phyloP scores from a whole-genome alignment of 1,140 invertebrate species.

The Caenorhabditis remanei region DNA sequence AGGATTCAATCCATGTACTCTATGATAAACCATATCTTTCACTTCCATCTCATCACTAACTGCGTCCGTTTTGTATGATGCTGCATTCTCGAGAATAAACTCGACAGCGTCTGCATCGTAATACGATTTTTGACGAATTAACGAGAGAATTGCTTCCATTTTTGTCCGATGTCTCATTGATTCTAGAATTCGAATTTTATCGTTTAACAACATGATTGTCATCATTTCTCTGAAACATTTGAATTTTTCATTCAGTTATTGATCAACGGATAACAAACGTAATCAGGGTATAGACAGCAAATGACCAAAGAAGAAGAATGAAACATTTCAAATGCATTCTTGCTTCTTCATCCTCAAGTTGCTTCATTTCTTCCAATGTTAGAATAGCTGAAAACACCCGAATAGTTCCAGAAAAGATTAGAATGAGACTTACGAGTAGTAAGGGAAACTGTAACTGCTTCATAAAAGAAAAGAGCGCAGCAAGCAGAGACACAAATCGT shows the following conservation, averaged over 20 bases:
- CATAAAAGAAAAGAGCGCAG: background rate
- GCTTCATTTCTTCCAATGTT: conserved; percentile 29
- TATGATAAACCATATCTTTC: conserved; percentile 14
- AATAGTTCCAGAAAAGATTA: too few species aligned
- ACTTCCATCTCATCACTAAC: conserved; percentile 14
- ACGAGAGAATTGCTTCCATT: conserved; percentile 24
- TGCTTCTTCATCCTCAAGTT: conserved; percentile 41
- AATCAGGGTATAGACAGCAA: conserved; percentile 5
- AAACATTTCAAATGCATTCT: conserved; percentile 22
- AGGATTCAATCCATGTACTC: conserved; percentile 44
- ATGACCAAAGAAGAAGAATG: conserved; percentile 39
- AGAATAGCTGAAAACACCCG: background rate
- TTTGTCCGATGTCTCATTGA: conserved; percentile 40
- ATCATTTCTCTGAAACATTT: conserved; percentile 34
- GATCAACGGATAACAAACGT: background rate
- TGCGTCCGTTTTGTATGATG: background rate
- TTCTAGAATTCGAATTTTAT: conserved; percentile 40
- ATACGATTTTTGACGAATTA: conserved; percentile 48
- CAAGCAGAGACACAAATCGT: background rate
- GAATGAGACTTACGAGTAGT: background rate
- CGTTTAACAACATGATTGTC: background rate
- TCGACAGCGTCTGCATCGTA: conserved; percentile 14
- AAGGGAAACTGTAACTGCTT: conserved; percentile 1
- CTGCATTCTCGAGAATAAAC: conserved; percentile 7
- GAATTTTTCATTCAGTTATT: background rate